Evolutionary conservation across 2,797 vertebrate species (phyloP), one percentile per base, ranked within the genome.

Genomic region (Helostoma temminkii): DNA sequence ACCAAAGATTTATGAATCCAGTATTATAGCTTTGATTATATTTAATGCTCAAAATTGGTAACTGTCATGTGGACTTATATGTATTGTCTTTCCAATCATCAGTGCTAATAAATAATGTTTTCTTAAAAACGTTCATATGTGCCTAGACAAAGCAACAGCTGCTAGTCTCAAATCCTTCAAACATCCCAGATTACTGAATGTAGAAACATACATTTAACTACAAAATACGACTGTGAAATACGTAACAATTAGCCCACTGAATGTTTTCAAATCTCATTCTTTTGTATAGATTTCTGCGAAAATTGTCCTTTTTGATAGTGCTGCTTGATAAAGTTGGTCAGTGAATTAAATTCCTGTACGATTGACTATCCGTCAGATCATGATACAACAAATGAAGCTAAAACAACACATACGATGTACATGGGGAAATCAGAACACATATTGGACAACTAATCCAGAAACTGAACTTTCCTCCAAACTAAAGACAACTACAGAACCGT

Each of bases 391-490:
- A 58, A 74, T 59, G 14, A 74, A 75, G 66, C 58, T 60, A 55
- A 82, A 78, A 75, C 50, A 56, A 42, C 70, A 83, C 65, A 67
- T 32, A 3, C 75, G 66, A 86, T 41, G 2, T 22, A 75, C 11
- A 82, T 43, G 18, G 22, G 26, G 19, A 37, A 57, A 25, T n/a
- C n/a, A 75, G 19, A 32, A 45, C 62, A 80, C 62, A 61, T 41
- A 69, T 52, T 9, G 71, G 32, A 84, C 65, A 65, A 81, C 57
- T 69, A 61, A 81, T 70, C 66, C 48, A 81, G 82, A 72, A 88
- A 85, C 70, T 81, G 49, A 81, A 81, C 75, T 73, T 82, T 83
- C 64, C 80, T 81, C 85, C 55, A 72, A 74, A 82, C 52, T 74
- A 82, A 84, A 81, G 48, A 83, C 62, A 67, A 82, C 67, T 49